Base-by-base conservation (phyloP, 2,797 vertebrate genomes). In the Sebastolobus altivelis region DNA sequence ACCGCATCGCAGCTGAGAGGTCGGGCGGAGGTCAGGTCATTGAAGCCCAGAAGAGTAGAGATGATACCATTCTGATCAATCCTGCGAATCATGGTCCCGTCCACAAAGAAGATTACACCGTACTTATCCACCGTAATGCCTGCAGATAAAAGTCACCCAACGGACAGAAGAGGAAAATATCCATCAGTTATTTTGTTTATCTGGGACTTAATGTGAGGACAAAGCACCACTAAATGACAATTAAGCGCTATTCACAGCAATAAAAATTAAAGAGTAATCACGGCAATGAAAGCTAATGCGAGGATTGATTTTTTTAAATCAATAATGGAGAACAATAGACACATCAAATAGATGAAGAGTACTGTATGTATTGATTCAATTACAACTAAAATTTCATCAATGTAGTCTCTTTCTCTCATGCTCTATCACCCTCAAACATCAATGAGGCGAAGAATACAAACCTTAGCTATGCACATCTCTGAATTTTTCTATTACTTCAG, bases 61-160 rank as follows among this genome's bases (percentile, higher is more conserved):
- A 99, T 99, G 92, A 99, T 96, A 22, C 99, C 98, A 1, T 99
- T 99, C 93, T 99, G 98, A 91, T 99, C 98, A 40, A 99, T 95
- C 54, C 98, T 92, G 60, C 99, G 96, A 91, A 99, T 99, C 98
- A 99, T 99, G 77, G 98, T 99, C 65, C 99, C 98, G 4, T 99
- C 99, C 86, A 99, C 99, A 35, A 99, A 99, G 94, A 99, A 99
- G 87, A 99, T 96, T 75, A 99, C 93, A 5, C 98, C 98, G 4
- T 97, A 97, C 82, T 99, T 99, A 94, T 99, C 98, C 89, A 99
- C 98, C 0, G 98, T 97, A 85, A 99, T 98, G 85, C 98, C 98
- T 99, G 93, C 83, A 75, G 80, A 69, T 72, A 84, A 67, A 83
- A 80, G 71, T 59, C 37, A 67, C 58, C 49, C 59, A 70, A 66